Base-by-base conservation (phyloP, 2,888 invertebrate species). In the Smittia aterrima region DNA sequence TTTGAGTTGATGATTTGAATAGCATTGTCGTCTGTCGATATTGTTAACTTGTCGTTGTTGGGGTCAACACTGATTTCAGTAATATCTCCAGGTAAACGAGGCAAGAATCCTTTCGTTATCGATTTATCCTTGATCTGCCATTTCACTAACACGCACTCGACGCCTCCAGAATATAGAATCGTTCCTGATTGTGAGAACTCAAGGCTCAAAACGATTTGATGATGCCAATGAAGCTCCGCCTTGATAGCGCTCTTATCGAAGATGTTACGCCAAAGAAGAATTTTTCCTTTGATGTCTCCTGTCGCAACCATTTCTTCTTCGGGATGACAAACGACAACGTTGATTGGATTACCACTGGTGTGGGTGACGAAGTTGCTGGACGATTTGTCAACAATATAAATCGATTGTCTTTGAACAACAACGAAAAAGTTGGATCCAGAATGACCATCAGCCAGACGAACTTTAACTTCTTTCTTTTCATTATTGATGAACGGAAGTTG, bases 161-260 rank as follows among this genome's bases (percentile, higher is more conserved):
- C 85, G n/a, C 91, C 93, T 7, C 92, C 92, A 78, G 91, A 91
- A 78, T 88, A 89, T 79, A 93, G 86, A 77, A 87, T 85, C 9
- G 87, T 86, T 20, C 92, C 92, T 81, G 81, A 78, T 1, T 79
- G 78, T 11, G 92, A 88, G 79, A 92, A 93, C 0, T 84, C 83
- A 16, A 93, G 79, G 79, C 89, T 87, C 62, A 85, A 84, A 0
- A 92, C 88, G 38, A 89, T 86, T 66, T 91, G 84, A 2, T 89
- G 87, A 82, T 93, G 93, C 93, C 93, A 93, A 80, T 93, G 92
- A 78, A 86, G 87, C 1, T 86, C 80, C 0, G 86, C 82, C 78
- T 85, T 83, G 9, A 81, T 75, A 58, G 79, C 20, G 7, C 74
- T 74, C 58, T 77, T 76, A 13, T 71, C 66, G 72, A 79, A 82